Base-by-base conservation (phyloP, 2,888 invertebrate genomes). In the Drosophila birchii region DNA sequence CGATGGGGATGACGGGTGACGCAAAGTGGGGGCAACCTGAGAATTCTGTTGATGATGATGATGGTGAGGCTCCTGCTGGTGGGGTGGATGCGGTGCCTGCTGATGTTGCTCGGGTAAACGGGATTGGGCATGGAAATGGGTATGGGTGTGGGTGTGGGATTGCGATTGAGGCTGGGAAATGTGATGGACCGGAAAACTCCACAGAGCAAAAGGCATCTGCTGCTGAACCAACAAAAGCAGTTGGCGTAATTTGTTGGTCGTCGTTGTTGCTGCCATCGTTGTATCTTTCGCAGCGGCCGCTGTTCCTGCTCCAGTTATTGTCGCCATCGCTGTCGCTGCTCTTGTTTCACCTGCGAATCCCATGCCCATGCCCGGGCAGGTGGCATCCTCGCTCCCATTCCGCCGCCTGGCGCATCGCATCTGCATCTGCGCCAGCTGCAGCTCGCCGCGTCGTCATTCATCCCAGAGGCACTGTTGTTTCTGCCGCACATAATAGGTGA, bases 401-500 rank as follows among this genome's bases (percentile, higher is more conserved):
- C 67, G 68, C 66, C 45, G 58, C 75, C 75, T 74, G 60, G 54
- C 59, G 55, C 75, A 76, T 53, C 71, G 76, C 76, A 74, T 78
- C 79, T 73, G 68, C 68, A 85, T 82, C 80, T 80, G 81, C 81
- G 80, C 76, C 85, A 81, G 78, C 87, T 78, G 94, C 84, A 81
- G 86, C 75, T 87, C 84, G 73, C 88, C 88, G 93, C 93, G 92
- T 91, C 91, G 93, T 95, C 95, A 95, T 94, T 96, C 96, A 93
- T 96, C 96, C 96, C 96, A 96, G 76, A 97, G 93, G 93, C 97
- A 97, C 88, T 95, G 94, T 91, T 96, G 96, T 91, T 97, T 97
- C 92, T 96, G 96, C 78, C 95, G 94, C 74, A 97, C 97, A 92
- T 96, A 96, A 93, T 96, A 98, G 81, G 96, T 95, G 93, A 98